Evolutionary conservation across 1,140 invertebrate genomes (phyloP).

Genomic region (Pogonomyrmex barbatus): DNA sequence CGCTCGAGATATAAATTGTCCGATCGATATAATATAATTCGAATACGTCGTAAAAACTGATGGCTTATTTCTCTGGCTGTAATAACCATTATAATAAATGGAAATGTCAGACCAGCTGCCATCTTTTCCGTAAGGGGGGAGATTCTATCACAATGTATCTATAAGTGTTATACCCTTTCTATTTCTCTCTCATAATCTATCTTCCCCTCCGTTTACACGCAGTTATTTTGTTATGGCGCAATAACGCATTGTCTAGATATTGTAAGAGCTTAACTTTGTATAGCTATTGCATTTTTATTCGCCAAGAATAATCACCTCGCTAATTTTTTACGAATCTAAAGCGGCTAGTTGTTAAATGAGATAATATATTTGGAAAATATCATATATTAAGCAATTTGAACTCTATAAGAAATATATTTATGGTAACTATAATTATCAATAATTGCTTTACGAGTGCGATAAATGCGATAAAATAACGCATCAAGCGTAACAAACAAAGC

Average conservation of each 20-base stretch:
- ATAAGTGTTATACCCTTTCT: slow-evolving; percentile 36
- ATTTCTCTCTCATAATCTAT: neutral
- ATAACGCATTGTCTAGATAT: slow-evolving; percentile 34
- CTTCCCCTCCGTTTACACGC: neutral
- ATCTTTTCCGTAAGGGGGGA: slow-evolving; percentile 23
- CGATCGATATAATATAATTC: slow-evolving; percentile 49
- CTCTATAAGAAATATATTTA: neutral
- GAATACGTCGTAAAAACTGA: slow-evolving; percentile 49
- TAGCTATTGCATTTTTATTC: slow-evolving; percentile 43
- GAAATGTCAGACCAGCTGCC: slow-evolving; percentile 35
- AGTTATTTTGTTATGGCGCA: slow-evolving; percentile 35
- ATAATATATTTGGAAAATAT: neutral
- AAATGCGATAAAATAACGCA: neutral
- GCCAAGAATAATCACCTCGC: slow-evolving; percentile 29
- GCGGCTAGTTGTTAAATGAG: neutral
- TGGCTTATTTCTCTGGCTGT: slow-evolving; percentile 30
- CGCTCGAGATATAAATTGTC: neutral
- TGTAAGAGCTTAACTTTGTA: slow-evolving; percentile 28
- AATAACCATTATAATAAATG: slow-evolving; percentile 58
- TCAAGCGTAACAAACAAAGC: neutral
- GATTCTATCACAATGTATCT: neutral
- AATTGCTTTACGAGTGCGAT: neutral
- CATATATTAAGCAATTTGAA: slow-evolving; percentile 2
- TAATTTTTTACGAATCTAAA: slow-evolving; percentile 47
- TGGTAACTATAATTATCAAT: neutral